Evolutionary conservation across 2,113 vertebrate species (phyloP).

Genomic region (Barbus barbus): DNA sequence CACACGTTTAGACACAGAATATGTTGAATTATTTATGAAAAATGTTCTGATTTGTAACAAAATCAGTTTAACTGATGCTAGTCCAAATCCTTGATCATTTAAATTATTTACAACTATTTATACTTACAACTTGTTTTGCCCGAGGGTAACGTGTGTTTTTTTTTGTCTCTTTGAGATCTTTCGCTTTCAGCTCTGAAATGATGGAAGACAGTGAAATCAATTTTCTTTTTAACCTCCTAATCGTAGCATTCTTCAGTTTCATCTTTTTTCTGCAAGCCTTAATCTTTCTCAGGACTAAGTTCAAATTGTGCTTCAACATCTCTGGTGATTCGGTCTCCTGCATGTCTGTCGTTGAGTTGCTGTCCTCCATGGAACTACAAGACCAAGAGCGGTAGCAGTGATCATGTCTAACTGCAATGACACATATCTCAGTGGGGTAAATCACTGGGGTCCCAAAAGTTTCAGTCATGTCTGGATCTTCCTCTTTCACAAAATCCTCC

Average conservation of each 20-base stretch:
- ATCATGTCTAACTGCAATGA: slow-evolving; percentile 6
- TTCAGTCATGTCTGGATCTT: background rate
- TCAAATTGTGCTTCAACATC: background rate
- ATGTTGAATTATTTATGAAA: background rate
- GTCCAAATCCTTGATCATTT: background rate
- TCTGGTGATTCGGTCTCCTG: background rate
- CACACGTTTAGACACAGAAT: background rate
- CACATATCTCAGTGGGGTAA: background rate
- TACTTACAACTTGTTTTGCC: background rate
- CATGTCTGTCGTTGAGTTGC: background rate
- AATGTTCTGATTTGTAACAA: too few species aligned
- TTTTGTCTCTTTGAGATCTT: background rate
- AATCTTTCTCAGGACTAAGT: background rate
- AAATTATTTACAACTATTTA: background rate
- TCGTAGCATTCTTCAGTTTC: background rate
- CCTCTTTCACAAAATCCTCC: background rate
- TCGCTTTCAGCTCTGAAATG: background rate
- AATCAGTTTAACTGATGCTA: background rate
- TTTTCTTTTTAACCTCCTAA: background rate
- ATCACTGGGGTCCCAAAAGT: background rate
- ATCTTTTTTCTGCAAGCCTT: background rate
- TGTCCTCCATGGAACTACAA: background rate
- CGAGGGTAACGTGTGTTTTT: background rate
- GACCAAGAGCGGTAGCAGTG: background rate
- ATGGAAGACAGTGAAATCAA: background rate